Evolutionary conservation across 2,888 invertebrate species (phyloP).

Genomic region (Lycophotia porphyrea): DNA sequence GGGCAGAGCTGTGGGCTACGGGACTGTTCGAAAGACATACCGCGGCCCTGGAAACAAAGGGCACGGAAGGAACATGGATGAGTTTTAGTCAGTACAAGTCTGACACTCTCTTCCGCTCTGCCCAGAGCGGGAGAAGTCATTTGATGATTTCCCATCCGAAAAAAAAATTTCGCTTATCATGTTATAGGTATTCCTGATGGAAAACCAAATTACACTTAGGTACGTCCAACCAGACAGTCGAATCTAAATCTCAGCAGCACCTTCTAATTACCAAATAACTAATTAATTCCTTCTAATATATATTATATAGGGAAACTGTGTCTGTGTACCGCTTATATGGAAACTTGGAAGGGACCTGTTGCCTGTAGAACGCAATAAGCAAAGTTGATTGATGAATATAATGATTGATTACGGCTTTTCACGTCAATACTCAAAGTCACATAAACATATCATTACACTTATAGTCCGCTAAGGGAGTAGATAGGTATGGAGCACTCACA

Average conservation of each 20-base stretch:
- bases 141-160: too few relatives aligned
- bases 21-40: too few relatives aligned
- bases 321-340: background rate
- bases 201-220: background rate
- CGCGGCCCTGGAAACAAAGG: too few relatives aligned
- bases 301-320: background rate
- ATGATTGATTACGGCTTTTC: constrained; percentile 24
- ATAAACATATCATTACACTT: background rate
- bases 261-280: background rate
- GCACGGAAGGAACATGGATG: too few relatives aligned
- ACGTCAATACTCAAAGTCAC: constrained; percentile 2
- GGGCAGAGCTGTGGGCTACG: background rate
- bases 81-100: too few relatives aligned
- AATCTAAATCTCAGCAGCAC: background rate
- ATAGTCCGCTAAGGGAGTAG: background rate
- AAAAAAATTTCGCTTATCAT: background rate
- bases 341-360: constrained; percentile 6
- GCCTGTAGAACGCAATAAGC: constrained; percentile 10
- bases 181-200: background rate
- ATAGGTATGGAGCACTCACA: background rate
- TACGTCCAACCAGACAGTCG: background rate
- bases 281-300: background rate
- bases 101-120: too few relatives aligned
- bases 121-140: too few relatives aligned
- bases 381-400: constrained; percentile 6